Base-by-base conservation (phyloP, 2,797 vertebrate species). In the Pampus argenteus region DNA sequence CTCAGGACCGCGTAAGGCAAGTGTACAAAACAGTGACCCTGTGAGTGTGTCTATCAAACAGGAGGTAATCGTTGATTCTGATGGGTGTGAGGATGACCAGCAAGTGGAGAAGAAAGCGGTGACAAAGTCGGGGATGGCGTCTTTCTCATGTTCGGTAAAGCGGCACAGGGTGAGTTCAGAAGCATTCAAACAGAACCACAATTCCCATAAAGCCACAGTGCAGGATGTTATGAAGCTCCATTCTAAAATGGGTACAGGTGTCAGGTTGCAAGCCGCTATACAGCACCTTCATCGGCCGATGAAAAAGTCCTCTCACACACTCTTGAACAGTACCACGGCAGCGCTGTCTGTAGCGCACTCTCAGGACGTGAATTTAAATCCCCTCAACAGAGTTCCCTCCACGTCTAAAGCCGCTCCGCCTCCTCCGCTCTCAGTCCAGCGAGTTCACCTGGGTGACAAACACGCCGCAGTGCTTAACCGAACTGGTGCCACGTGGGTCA, bases 11-110 rank as follows among this genome's bases (percentile, higher is more conserved):
- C 78, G 75, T 3, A 20, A 68, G 40, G 45, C 71, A 25, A 86
- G 77, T 58, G 75, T 63, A 36, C 82, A 71, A 31, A 73, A 52
- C 42, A 71, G 44, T 4, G 71, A 78, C 9, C 18, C 60, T 3
- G 76, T 78, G 44, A 81, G 69, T 2, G 74, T 90, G 54, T 66
- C 79, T 2, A 70, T 95, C 64, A 95, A 95, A 74, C 90, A 93
- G 78, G 94, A 94, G 59, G 83, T 92, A 10, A 64, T 87, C 18
- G 72, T 84, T 1, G 88, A 91, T 57, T 89, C 87, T 54, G 89
- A 86, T 5, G 78, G 61, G 5, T 82, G 79, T 26, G 86, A 86
- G 76, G 88, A 90, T 36, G 79, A 58, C 5, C 65, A 76, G 25
- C 69, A 47, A 11, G 56, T 72, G 60, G 80, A 82, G 20, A 88